Evolutionary conservation across 2,113 vertebrate species (phyloP), one percentile per base, ranked within the genome.

Genomic region (Limanda limanda): DNA sequence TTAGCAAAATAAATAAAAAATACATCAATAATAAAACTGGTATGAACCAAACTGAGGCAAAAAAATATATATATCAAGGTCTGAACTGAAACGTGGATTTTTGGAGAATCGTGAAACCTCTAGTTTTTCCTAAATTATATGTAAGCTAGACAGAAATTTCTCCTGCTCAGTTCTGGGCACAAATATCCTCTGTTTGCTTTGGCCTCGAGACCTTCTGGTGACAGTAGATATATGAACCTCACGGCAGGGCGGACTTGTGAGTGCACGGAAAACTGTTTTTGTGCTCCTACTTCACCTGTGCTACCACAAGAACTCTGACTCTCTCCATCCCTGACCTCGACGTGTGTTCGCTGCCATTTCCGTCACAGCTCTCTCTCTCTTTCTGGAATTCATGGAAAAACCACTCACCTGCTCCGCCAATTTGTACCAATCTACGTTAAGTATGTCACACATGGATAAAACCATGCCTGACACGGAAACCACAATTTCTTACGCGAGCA

Each of bases 391-490:
- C 66, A 65, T 10, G 31, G 71, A 66, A 60, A 31, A 52, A 1
- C 52, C n/a, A 31, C 76, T 61, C 52, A 76, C 65, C 21, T 77
- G 68, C 66, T 76, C 20, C 6, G 55, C 70, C 63, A 81, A 72
- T 85, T 88, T 81, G 52, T 73, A 77, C 47, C 76, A 71, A 58
- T 75, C 71, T n/a, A 54, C 24, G 27, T 25, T 62, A 59, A 74
- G 79, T 55, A 64, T 77, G 69, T 76, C 72, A 68, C 12, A n/a
- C 35, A 1, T 25, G 18, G 45, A 65, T 55, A 78, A 79, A 81
- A 81, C 59, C 73, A 60, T 57, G 66, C 58, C 62, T 63, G 74
- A 73, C 56, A 55, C 12, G 21, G 56, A 77, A 74, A 78, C 72
- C 42, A 54, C 61, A 73, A 27, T 73, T 66, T 66, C 51, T 75